Conservation (phyloP, 2,888 invertebrate genomes). For the Ennomos quercinarius region DNA sequence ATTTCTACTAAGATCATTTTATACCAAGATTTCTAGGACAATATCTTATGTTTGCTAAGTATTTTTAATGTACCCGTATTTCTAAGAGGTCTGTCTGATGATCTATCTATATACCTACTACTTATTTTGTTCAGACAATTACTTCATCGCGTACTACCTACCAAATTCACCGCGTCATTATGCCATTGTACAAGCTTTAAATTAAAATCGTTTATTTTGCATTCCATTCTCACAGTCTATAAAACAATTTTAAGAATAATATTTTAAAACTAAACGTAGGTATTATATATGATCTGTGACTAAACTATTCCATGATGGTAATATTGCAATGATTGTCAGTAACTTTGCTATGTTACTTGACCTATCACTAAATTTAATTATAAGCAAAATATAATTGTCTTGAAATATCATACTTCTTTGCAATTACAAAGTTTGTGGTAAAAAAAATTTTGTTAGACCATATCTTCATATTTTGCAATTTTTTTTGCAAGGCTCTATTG, state of each 20-base stretch:
- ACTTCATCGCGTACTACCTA: slow-evolving; percentile 39
- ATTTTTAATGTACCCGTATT: slow-evolving; percentile 4
- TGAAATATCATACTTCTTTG: no score
- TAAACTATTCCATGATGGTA: slow-evolving; percentile 17
- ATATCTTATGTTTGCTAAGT: slow-evolving; percentile 1
- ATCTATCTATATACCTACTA: slow-evolving; percentile 33
- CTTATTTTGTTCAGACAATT: slow-evolving; percentile 28
- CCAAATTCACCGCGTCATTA: slow-evolving; percentile 19
- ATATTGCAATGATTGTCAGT: no score
- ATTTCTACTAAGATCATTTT: background rate
- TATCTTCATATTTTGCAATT: no score
- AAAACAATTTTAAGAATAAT: background rate
- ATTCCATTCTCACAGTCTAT: slow-evolving; percentile 2
- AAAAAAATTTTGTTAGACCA: no score
- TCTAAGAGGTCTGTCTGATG: slow-evolving; percentile 28
- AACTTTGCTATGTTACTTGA: no score
- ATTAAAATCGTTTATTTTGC: slow-evolving; percentile 17
- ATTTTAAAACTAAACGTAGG: no score
- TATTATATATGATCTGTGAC: no score
- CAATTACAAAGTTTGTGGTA: no score
- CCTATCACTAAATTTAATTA: no score
- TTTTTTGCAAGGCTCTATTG: no score
- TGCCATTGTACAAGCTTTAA: slow-evolving; percentile 22
- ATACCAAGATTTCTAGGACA: background rate
- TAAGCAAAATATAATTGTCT: no score